phyloP scores from a whole-genome alignment of 2,888 invertebrate species.

The Eucera pruinosa region DNA sequence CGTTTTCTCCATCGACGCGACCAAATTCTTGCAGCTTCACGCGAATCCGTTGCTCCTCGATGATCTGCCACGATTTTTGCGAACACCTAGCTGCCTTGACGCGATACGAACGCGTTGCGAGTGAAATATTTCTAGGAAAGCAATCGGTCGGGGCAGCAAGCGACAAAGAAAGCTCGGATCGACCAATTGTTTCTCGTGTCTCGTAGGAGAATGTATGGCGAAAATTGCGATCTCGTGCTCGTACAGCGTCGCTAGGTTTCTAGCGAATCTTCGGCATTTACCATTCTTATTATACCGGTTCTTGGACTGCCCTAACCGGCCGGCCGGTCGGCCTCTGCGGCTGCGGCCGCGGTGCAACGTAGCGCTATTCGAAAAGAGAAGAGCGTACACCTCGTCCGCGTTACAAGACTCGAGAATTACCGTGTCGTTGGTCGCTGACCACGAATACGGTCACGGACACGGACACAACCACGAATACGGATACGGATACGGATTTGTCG shows the following conservation, averaged over 20 bases:
- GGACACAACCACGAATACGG: no score
- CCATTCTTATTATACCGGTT: constrained; percentile 63
- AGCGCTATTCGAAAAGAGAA: constrained; percentile 31
- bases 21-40: constrained; percentile 9
- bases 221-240: constrained; percentile 9
- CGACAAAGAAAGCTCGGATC: no score
- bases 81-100: no score
- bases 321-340: not conserved
- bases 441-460: no score
- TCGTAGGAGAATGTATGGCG: no score
- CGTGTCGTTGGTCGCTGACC: not conserved
- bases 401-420: constrained; percentile 47
- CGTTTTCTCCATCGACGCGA: constrained; percentile 4
- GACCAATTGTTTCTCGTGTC: no score
- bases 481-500: no score
- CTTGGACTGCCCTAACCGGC: constrained; percentile 45
- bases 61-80: no score
- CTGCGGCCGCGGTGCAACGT: constrained; percentile 21
- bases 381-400: constrained; percentile 30
- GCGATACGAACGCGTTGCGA: no score
- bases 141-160: no score
- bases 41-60: not conserved
- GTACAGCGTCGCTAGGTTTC: constrained; percentile 31
- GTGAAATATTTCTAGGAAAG: no score
- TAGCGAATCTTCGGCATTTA: constrained; percentile 58